Base-by-base conservation (phyloP, 2,888 invertebrate species). In the Nipponacmea schrenckii region DNA sequence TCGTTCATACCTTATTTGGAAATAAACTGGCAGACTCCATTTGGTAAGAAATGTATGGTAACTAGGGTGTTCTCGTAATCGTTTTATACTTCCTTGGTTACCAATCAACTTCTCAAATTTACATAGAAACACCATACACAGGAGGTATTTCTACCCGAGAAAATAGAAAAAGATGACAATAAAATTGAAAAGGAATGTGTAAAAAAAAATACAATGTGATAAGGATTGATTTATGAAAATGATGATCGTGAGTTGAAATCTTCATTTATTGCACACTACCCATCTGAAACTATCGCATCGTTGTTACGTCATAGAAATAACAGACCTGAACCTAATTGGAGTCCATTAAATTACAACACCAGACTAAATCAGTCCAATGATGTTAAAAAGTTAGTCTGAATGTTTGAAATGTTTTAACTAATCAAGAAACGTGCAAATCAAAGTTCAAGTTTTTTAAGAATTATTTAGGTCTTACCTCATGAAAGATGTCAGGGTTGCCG, bases 11-110 rank as follows among this genome's bases (percentile, higher is more conserved):
- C 91, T 92, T 80, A 96, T 95, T 90, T 97, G 97, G 89, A 96
- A 97, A 89, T 98, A 98, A n/a, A 98, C 96, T 15, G 96, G 95
- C 68, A 97, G 91, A 90, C 97, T 97, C 95, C 97, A 98, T 81
- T 95, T 93, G 78, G 93, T 93, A 80, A 95, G 92, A 85, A 96
- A 95, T 77, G 92, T 93, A 83, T 92, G 92, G 85, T 94, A 96
- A 77, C 94, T 93, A 1, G 91, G 89, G 84, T 94, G 93, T 69
- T 91, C 90, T 77, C 92, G 91, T 70, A 96, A 91, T 31, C 91
- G 85, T 74, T 91, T 90, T 0, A 92, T 90, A 76, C 92, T 91
- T 66, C 92, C 92, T 71, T 91, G 89, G 68, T 90, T 90, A 48
- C 90, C 89, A 83, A 93, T 94, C 78, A 92, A 91, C 44, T 90